Conservation (phyloP, 2,113 vertebrate genomes). For the Pygoscelis antarcticus region DNA sequence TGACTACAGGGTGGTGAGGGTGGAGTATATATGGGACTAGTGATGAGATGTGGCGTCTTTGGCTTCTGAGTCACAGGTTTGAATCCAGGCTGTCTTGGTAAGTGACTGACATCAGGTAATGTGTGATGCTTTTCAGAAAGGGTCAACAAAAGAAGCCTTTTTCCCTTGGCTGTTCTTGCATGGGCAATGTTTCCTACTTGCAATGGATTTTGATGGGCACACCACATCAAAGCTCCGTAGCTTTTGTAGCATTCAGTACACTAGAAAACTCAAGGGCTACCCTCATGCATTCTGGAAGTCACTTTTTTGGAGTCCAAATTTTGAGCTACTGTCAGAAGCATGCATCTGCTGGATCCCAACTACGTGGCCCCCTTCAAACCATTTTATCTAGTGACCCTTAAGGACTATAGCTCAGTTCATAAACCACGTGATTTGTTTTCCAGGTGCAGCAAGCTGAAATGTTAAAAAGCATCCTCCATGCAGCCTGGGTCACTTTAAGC, state of each 20-base stretch:
- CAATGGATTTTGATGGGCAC: not conserved
- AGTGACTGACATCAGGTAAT: not conserved
- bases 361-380: not conserved
- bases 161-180: not conserved
- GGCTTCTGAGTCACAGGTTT: not conserved
- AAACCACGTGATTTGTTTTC: not conserved
- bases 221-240: not conserved
- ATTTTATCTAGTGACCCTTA: not conserved
- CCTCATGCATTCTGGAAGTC: not conserved
- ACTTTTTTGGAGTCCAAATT: not conserved
- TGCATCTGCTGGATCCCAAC: not conserved
- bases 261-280: not conserved
- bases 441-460: not conserved
- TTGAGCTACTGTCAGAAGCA: not conserved
- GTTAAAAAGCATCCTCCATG: not conserved
- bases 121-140: not conserved
- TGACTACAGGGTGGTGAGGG: not conserved
- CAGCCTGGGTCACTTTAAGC: not conserved
- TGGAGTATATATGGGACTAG: not conserved
- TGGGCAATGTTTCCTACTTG: not conserved
- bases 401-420: not conserved
- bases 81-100: not conserved
- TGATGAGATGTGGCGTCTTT: not conserved
- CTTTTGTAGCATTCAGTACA: not conserved
- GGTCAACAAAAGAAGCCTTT: not conserved